Percentiles rank a stretch among this genome's conserved stretches.
Conservation (phyloP, 92 coral and sea anemone species). For the Heteractis magnifica region DNA sequence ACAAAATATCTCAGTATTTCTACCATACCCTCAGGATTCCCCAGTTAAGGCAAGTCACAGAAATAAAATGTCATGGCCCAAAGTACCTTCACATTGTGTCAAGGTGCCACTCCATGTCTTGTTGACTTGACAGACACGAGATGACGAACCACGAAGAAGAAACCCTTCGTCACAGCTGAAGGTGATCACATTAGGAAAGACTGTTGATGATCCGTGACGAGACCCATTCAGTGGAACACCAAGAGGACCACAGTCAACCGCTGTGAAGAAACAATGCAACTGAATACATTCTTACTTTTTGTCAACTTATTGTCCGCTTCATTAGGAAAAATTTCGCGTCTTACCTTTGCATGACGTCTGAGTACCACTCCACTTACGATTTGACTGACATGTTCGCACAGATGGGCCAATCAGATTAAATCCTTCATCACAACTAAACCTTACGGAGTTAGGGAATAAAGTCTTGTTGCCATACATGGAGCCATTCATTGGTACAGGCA, state of each 20-base stretch:
- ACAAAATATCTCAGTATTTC: too few species aligned
- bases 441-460: slow-evolving; percentile 41
- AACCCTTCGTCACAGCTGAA: too few species aligned
- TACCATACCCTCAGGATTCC: too few species aligned
- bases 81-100: slow-evolving; percentile 35
- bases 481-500: slow-evolving; percentile 44
- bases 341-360: slow-evolving; percentile 34
- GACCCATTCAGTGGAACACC: slow-evolving; percentile 31
- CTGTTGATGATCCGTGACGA: neutral
- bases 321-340: too few species aligned
- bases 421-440: slow-evolving; percentile 55
- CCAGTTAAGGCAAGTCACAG: neutral
- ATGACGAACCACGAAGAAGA: slow-evolving; percentile 4
- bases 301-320: neutral
- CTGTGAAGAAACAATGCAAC: neutral
- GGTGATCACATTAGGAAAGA: too few species aligned
- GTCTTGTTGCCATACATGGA: slow-evolving; percentile 45
- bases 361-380: slow-evolving; percentile 44
- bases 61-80: neutral
- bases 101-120: slow-evolving; percentile 41
- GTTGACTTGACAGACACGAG: slow-evolving; percentile 37
- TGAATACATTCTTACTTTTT: neutral
- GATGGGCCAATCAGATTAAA: slow-evolving; percentile 43
- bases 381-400: slow-evolving; percentile 35
- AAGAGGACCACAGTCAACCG: slow-evolving; percentile 45